Evolutionary conservation across 2,113 vertebrate genomes (phyloP).

Genomic region (Dendrocopos noguchii): DNA sequence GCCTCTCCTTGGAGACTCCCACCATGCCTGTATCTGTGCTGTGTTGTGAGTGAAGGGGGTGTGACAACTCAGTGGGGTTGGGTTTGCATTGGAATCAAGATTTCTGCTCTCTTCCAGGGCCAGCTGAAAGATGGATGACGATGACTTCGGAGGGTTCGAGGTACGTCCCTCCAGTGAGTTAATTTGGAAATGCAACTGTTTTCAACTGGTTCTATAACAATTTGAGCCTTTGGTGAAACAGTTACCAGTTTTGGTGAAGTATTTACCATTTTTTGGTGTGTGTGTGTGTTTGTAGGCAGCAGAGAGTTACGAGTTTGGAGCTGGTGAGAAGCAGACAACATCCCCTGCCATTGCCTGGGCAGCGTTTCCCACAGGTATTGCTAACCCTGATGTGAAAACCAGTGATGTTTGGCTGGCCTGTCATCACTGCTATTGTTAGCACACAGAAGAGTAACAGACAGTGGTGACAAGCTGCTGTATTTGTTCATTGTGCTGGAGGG

Average conservation of each 20-base stretch:
- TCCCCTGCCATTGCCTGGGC: slow-evolving; percentile 84
- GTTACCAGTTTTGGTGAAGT: not conserved
- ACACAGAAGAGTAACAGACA: not conserved
- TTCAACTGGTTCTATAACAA: not conserved
- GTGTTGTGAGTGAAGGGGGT: not conserved
- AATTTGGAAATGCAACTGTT: not conserved
- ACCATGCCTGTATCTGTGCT: not conserved
- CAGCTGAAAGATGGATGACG: slow-evolving; percentile 80
- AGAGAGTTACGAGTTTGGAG: slow-evolving; percentile 77
- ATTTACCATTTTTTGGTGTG: not conserved
- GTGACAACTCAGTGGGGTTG: not conserved
- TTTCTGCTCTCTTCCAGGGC: slow-evolving; percentile 67
- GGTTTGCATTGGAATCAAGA: not conserved
- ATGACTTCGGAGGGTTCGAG: slow-evolving; percentile 87
- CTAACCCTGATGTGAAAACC: not conserved
- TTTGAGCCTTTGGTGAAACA: not conserved
- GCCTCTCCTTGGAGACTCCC: not conserved
- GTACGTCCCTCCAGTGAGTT: slow-evolving; percentile 59
- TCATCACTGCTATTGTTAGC: not conserved
- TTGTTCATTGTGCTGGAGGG: not conserved
- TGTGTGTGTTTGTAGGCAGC: slow-evolving; percentile 74
- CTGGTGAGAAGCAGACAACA: slow-evolving; percentile 69
- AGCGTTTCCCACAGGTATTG: slow-evolving; percentile 80
- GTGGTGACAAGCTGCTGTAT: too few species aligned
- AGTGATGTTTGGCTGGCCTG: not conserved